These are phyloP conservation scores for Axis porcinus DNA, from an alignment of 2,113 vertebrate genomes.

Conservation along the genomic window DNA sequence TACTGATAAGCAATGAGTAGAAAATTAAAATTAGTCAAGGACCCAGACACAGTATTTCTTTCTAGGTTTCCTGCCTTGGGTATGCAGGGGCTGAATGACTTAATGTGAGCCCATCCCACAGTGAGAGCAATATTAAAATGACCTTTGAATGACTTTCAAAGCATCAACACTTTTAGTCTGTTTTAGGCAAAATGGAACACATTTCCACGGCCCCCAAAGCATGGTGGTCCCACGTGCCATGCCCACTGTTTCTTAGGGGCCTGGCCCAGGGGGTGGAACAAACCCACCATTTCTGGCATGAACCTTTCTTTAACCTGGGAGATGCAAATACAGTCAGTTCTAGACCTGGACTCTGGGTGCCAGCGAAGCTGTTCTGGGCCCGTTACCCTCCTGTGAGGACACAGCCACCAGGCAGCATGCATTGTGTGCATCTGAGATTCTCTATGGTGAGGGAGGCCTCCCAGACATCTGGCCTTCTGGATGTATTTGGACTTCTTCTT, in stretches of 20 bases:
- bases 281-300: not conserved
- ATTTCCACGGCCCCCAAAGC: not conserved
- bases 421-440: too few relatives aligned
- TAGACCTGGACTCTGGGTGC: not conserved
- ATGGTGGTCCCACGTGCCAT: fast-evolving
- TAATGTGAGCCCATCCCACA: fast-evolving
- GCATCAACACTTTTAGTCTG: not conserved
- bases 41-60: not conserved
- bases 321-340: not conserved
- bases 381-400: fast-evolving
- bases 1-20: fast-evolving
- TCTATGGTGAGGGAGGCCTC: fast-evolving
- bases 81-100: not conserved
- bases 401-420: fast-evolving
- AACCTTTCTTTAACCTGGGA: not conserved
- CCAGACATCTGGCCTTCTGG: fast-evolving
- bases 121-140: not conserved
- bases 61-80: too few relatives aligned
- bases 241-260: not conserved
- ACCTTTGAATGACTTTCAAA: not conserved
- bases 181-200: not conserved
- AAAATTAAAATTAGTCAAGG: not conserved
- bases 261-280: not conserved
- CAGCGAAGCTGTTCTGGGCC: not conserved
- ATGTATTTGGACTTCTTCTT: fast-evolving